Conservation (phyloP, 2,888 invertebrate genomes). For the Drosophila testacea region DNA sequence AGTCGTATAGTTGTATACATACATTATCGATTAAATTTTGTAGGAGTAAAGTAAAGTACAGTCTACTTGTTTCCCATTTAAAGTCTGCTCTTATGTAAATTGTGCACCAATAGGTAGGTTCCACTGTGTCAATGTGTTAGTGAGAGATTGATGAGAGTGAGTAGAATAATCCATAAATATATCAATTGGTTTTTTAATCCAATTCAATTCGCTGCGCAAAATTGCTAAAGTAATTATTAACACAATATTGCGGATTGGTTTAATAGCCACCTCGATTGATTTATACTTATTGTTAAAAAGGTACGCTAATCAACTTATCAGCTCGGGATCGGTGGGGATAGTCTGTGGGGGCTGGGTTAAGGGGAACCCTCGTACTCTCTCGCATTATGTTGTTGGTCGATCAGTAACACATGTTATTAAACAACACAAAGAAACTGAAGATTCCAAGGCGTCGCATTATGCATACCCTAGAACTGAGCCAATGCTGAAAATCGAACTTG, state of each 20-base stretch:
- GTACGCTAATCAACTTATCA: conserved; percentile 46
- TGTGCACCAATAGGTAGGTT: no score
- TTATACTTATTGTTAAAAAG: conserved; percentile 8
- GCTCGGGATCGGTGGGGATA: not conserved
- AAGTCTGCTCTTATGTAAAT: no score
- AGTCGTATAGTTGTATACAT: no score
- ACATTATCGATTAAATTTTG: no score
- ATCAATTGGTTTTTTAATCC: conserved; percentile 26
- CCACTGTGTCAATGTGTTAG: not conserved
- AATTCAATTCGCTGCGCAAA: conserved; percentile 22
- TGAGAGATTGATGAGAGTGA: no score
- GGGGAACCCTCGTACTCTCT: no score
- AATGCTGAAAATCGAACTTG: not conserved
- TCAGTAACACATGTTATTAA: conserved; percentile 27
- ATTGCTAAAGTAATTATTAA: conserved; percentile 30
- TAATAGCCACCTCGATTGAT: conserved; percentile 32
- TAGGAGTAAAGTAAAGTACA: no score
- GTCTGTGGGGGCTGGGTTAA: no score
- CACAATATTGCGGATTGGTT: conserved; percentile 45
- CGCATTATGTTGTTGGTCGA: conserved; percentile 8
- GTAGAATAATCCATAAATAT: conserved; percentile 6
- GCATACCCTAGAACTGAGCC: not conserved
- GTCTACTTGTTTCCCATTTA: no score
- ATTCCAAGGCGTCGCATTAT: not conserved
- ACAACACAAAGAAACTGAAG: not conserved